Conservation (phyloP, 2,797 vertebrate species). For the Vireo griseus region DNA sequence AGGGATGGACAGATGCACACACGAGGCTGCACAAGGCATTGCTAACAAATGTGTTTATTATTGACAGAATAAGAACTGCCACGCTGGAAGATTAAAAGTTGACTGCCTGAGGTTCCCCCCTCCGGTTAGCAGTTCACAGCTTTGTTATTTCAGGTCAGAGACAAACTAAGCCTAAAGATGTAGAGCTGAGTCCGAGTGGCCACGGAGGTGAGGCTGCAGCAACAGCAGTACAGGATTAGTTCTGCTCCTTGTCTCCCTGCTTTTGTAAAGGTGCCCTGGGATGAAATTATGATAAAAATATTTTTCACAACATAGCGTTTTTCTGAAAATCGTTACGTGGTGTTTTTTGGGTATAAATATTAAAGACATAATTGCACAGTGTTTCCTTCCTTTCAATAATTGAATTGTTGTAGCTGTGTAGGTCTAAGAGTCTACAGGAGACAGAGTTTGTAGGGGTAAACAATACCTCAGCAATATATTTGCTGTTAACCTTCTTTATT, state of each 20-base stretch:
- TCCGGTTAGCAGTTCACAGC: neutral
- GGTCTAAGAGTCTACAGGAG: neutral
- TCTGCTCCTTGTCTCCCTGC: neutral
- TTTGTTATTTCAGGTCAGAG: constrained; percentile 39
- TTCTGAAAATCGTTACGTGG: neutral
- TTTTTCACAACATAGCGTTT: neutral
- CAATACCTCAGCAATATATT: neutral
- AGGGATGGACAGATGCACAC: neutral
- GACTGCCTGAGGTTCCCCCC: constrained; percentile 3
- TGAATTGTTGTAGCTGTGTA: neutral
- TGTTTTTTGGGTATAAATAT: neutral
- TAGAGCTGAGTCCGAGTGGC: neutral
- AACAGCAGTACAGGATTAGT: neutral
- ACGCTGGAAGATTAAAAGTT: neutral
- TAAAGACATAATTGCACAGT: neutral
- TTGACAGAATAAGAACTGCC: neutral
- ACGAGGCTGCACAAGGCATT: neutral
- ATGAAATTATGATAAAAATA: neutral
- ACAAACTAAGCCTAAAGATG: neutral
- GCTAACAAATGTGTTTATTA: constrained; percentile 31
- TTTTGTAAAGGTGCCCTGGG: neutral
- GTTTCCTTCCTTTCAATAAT: neutral
- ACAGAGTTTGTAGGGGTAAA: neutral
- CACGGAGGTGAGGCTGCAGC: neutral
- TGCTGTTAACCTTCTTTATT: neutral